Evolutionary conservation across 1,140 invertebrate genomes (phyloP).

Genomic region (Ceratoteleas bidentatus): DNA sequence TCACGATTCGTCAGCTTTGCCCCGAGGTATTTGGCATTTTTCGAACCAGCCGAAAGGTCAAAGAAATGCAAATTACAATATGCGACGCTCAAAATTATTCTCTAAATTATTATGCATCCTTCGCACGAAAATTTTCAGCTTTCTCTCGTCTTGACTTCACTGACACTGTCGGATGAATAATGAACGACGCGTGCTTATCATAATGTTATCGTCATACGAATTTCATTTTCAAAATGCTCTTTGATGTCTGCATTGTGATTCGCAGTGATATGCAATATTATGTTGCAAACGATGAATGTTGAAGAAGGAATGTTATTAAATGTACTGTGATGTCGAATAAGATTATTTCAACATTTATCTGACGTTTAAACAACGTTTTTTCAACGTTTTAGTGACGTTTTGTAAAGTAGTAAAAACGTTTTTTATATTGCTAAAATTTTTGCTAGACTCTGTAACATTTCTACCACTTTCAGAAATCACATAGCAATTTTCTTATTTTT

Average conservation of each 20-base stretch:
- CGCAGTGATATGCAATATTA: neutral
- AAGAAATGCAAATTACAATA: conserved; percentile 29
- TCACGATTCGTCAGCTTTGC: neutral
- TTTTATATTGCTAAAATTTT: too few relatives aligned
- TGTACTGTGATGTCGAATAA: too few relatives aligned
- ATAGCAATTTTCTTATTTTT: too few relatives aligned
- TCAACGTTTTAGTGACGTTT: too few relatives aligned
- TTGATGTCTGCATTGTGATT: neutral
- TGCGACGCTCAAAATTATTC: conserved; percentile 3
- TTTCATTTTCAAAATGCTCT: conserved; percentile 1
- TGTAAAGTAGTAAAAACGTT: too few relatives aligned
- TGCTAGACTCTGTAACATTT: too few relatives aligned
- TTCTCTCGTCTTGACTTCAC: conserved; percentile 68
- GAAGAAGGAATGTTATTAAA: neutral
- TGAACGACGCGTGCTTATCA: conserved; percentile 26
- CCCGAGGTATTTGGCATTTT: too few relatives aligned
- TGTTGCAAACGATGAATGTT: too few relatives aligned
- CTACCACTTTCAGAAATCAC: too few relatives aligned
- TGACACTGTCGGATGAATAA: conserved; percentile 58
- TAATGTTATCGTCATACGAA: conserved; percentile 45
- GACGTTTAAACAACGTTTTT: too few relatives aligned
- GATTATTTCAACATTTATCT: too few relatives aligned
- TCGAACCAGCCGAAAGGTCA: conserved; percentile 7
- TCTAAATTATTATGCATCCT: conserved; percentile 22
- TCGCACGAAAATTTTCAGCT: conserved; percentile 69